Percentiles rank a stretch among this genome's conserved stretches.
phyloP scores from a whole-genome alignment of 2,797 vertebrate species.

The Prunella strophiata region DNA sequence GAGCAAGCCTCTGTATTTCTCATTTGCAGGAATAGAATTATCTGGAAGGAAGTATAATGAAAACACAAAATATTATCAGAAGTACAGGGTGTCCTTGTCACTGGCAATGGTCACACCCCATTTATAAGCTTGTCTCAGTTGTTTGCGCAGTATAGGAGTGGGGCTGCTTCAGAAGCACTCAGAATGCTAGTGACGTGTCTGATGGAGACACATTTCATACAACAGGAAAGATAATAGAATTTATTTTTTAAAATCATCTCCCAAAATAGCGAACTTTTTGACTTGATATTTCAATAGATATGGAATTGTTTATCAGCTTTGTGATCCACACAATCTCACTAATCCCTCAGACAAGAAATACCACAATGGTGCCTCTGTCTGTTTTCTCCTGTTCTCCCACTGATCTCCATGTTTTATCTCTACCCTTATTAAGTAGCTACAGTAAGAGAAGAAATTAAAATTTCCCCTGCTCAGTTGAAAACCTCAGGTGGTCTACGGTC shows the following conservation, averaged over 20 bases:
- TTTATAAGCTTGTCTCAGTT: not conserved
- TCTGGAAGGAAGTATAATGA: not conserved
- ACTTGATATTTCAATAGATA: constrained; percentile 13
- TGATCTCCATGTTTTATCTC: not conserved
- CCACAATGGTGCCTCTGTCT: not conserved
- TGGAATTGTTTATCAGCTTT: not conserved
- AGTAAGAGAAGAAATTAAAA: not conserved
- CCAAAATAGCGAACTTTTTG: not conserved
- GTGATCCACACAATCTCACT: rapidly evolving
- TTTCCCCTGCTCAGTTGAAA: not conserved
- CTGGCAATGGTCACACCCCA: not conserved
- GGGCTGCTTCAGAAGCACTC: not conserved
- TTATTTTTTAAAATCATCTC: not conserved
- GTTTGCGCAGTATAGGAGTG: not conserved
- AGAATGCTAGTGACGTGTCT: not conserved
- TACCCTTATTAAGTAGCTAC: not conserved
- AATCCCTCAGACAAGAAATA: not conserved
- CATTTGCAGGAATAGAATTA: not conserved
- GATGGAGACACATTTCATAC: not conserved
- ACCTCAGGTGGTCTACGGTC: rapidly evolving
- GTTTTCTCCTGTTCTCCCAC: not conserved
- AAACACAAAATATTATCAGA: not conserved
- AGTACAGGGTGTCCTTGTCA: not conserved
- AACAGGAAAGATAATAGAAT: not conserved
- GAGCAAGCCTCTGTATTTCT: not conserved